Evolutionary conservation across 2,888 invertebrate species (phyloP), one percentile per base, ranked within the genome.

Genomic region (Eutolmus rufibarbis): DNA sequence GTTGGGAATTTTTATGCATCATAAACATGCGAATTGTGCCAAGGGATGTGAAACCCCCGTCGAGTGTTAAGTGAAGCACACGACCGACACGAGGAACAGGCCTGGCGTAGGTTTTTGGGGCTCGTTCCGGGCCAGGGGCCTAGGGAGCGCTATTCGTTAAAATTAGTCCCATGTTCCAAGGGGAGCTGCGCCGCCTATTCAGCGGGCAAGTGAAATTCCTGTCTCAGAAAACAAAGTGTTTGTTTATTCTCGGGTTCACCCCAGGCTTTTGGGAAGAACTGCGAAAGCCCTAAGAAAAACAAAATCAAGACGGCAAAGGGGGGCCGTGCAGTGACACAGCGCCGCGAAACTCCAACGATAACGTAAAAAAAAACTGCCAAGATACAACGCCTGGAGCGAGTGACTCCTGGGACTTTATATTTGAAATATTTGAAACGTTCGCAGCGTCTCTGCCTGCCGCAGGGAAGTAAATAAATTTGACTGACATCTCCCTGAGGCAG

Each of bases 1-100:
- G 66, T 51, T 84, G 56, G 74, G 40, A 66, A 84, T 84, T 84
- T 84, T 66, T 84, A 84, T 84, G 84, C 84, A 84, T 43, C 84
- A 66, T 84, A 84, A 84, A 84, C 84, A 84, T 74, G 84, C 43
- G 84, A 84, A 84, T 57, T 84, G 84, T 84, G 84, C 84, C 84
- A 84, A 84, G 66, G 84, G 84, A 84, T 84, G 84, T 84, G 84
- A 57, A 57, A 84, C n/a, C 37, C 84, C 66, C n/a, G 74, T 66
- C 40, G 66, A 40, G 84, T 84, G 84, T 66, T 84, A 56, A 56
- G 34, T 81, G 43, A 56, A 34, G 81, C 56, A 56, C 31, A 56
- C 23, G 34, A 16, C 34, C 34, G 76, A 16, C 76, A 16, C 76
- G 76, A 76, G 34, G n/a, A 51, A 56, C 51, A 51, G 9, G 31